phyloP scores from a whole-genome alignment of 2,113 vertebrate species.

The Murina feae region DNA sequence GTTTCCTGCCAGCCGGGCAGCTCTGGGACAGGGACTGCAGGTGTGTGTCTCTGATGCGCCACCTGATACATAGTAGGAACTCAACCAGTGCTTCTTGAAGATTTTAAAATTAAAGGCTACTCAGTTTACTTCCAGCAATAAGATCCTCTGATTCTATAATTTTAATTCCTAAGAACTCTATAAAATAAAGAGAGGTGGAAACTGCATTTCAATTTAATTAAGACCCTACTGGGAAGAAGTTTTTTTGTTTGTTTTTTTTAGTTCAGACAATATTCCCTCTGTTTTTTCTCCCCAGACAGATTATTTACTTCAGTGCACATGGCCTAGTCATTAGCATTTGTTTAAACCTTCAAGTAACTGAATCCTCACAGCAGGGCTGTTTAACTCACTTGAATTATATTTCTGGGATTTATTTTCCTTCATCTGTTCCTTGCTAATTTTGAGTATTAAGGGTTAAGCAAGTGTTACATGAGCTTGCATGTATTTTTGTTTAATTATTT shows the following conservation, averaged over 20 bases:
- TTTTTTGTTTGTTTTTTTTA: background rate
- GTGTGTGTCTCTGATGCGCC: background rate
- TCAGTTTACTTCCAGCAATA: background rate
- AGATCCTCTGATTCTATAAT: background rate
- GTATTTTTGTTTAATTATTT: background rate
- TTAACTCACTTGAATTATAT: background rate
- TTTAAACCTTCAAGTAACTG: constrained; percentile 10
- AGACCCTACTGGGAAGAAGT: background rate
- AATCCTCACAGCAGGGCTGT: background rate
- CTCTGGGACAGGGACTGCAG: background rate
- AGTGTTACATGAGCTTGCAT: background rate
- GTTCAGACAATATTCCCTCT: background rate
- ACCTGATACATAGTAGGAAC: background rate
- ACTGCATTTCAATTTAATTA: background rate
- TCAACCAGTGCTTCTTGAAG: background rate
- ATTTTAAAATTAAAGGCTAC: background rate
- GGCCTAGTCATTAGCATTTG: background rate
- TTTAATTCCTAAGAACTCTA: background rate
- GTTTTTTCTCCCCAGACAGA: background rate
- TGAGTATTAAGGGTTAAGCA: background rate
- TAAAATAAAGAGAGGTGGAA: background rate
- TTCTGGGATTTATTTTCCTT: background rate
- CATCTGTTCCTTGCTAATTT: background rate
- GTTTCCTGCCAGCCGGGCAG: background rate
- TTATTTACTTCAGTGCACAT: background rate